Conservation (phyloP, 2,113 vertebrate genomes). For the Thymallus thymallus region DNA sequence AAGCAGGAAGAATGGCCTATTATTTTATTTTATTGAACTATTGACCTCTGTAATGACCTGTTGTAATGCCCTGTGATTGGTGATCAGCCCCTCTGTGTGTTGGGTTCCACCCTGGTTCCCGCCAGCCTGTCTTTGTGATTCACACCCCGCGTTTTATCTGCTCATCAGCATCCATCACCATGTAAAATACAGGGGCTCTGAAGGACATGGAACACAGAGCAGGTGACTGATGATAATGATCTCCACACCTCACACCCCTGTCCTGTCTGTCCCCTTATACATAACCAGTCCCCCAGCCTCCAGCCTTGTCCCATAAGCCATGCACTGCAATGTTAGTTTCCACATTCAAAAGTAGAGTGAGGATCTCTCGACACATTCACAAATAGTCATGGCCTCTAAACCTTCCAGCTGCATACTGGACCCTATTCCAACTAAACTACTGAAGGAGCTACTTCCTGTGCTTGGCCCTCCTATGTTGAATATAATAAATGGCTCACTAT, state of each 20-base stretch:
- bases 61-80: not conserved
- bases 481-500: too few relatives aligned
- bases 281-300: not conserved
- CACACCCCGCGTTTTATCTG: not conserved
- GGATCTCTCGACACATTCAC: not conserved
- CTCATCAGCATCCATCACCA: not conserved
- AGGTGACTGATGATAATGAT: not conserved
- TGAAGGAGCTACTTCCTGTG: too few relatives aligned
- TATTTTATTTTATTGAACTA: not conserved
- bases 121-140: not conserved
- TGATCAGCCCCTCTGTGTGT: not conserved
- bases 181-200: not conserved
- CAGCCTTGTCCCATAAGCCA: not conserved
- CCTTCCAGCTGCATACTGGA: too few relatives aligned
- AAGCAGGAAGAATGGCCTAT: not conserved
- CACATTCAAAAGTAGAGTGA: not conserved
- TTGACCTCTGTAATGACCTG: not conserved
- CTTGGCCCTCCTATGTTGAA: too few relatives aligned
- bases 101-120: not conserved
- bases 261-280: not conserved
- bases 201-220: not conserved
- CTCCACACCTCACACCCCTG: not conserved
- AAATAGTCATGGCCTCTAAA: not conserved
- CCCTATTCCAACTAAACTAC: too few relatives aligned
- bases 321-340: not conserved